A percentile compares a stretch with the other conserved stretches of the same genome.
Evolutionary conservation across 2,888 invertebrate genomes (phyloP).

Genomic region (Epinotia bilunana): DNA sequence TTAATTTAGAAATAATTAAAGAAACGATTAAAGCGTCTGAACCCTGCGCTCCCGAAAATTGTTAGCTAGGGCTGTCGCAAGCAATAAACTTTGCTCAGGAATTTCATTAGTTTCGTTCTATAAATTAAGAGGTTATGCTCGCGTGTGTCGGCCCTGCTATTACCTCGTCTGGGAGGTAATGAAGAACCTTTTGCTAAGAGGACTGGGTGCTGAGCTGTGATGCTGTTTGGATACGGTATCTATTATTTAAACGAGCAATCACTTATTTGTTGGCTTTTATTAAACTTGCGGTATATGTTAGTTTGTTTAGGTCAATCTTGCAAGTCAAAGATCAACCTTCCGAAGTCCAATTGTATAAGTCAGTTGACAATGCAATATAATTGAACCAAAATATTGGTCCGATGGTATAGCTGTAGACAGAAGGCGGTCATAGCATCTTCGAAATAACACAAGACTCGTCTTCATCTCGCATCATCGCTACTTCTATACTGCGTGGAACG

Average conservation of each 20-base stretch:
- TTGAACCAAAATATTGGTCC: no score
- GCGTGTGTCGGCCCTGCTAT: constrained; percentile 83
- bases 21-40: constrained; percentile 75
- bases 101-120: constrained; percentile 85
- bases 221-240: constrained; percentile 56
- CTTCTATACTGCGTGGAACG: no score
- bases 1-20: constrained; percentile 82
- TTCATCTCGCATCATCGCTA: no score
- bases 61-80: constrained; percentile 79
- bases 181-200: constrained; percentile 71
- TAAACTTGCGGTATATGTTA: no score
- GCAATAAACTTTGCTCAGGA: constrained; percentile 82
- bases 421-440: no score
- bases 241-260: not conserved
- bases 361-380: no score
- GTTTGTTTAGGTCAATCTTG: no score
- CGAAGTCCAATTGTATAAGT: no score
- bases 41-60: constrained; percentile 73
- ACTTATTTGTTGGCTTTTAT: no score
- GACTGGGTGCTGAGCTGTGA: constrained; percentile 50
- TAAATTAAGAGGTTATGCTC: constrained; percentile 85
- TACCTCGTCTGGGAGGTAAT: constrained; percentile 79
- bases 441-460: no score
- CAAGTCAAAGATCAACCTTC: no score
- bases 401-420: no score